These are phyloP conservation scores for Platysteira castanea DNA, from an alignment of 2,113 vertebrate species.

Conservation along the genomic window DNA sequence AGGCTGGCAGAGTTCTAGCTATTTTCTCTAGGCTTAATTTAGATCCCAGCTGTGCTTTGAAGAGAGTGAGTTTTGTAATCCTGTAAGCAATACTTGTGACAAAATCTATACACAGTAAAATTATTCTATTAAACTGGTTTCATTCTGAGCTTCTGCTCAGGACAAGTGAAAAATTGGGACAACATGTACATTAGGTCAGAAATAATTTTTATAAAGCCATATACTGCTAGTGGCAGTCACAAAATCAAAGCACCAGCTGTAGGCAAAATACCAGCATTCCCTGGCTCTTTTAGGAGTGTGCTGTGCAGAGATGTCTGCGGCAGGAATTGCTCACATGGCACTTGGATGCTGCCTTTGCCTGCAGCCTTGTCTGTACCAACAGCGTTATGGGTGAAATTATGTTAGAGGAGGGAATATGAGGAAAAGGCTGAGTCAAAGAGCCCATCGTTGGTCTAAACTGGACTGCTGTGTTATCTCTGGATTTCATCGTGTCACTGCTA, in stretches of 20 bases:
- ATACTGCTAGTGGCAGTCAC: neutral
- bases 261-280: neutral
- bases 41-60: slow-evolving; percentile 46
- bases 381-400: neutral
- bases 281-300: neutral
- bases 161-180: neutral
- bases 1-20: slow-evolving; percentile 19
- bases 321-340: neutral
- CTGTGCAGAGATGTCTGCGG: neutral
- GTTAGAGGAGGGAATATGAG: neutral
- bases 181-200: neutral
- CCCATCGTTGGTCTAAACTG: neutral
- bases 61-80: slow-evolving; percentile 10
- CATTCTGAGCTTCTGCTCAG: neutral
- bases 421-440: neutral
- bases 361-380: neutral
- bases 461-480: neutral
- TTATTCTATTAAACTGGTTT: slow-evolving; percentile 11
- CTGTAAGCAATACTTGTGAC: slow-evolving; percentile 13
- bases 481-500: neutral
- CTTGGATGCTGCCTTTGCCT: neutral
- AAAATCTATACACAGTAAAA: neutral
- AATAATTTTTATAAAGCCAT: neutral
- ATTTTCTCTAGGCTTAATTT: slow-evolving; percentile 39
- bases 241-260: slow-evolving; percentile 1